Base-by-base conservation (phyloP, 37 sponge, comb jelly and placozoan genomes). In the Beroe ovata region DNA sequence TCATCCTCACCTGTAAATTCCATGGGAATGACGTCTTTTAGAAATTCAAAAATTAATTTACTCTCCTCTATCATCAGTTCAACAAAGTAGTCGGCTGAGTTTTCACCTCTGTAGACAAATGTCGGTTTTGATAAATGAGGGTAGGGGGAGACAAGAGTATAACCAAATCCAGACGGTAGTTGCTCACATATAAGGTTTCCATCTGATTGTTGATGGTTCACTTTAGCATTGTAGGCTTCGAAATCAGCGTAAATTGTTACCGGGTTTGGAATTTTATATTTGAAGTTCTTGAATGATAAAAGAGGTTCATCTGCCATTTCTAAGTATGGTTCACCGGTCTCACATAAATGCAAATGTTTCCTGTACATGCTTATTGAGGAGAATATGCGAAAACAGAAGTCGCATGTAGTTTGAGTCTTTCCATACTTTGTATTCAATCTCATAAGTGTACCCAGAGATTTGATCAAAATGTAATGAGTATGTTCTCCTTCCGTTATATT, bases 131-230 rank as follows among this genome's bases (percentile, higher is more conserved):
- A 66, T 11, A 66, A 29, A 19, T 29, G 35, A 26, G 33, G 16
- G 35, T 30, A 66, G 0, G 69, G 69, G 2, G 69, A 66, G 28
- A 66, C 69, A 66, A 66, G 36, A 22, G 16, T 29, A 18, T 66
- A 66, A 30, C 69, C 69, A 66, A 66, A 66, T 11, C 69, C 69
- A 18, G 69, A 18, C 30, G 69, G 69, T 66, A 8, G 28, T 66
- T 66, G 69, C 16, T 66, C 35, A 66, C 69, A 30, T 34, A 29
- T 8, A 1, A 66, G 30, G 0, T 34, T 66, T 11, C 16, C 33
- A 2, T 66, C 37, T 19, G 35, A 8, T 1, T 34, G 2, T 6
- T 26, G 32, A 18, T 30, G 18, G 16, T 66, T 16, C 14, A 66
- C 35, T 4, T 30, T 1, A 2, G 0, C 32, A 4, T 66, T 22